phyloP scores from a whole-genome alignment of 2,113 vertebrate species.

The Theristicus caerulescens region DNA sequence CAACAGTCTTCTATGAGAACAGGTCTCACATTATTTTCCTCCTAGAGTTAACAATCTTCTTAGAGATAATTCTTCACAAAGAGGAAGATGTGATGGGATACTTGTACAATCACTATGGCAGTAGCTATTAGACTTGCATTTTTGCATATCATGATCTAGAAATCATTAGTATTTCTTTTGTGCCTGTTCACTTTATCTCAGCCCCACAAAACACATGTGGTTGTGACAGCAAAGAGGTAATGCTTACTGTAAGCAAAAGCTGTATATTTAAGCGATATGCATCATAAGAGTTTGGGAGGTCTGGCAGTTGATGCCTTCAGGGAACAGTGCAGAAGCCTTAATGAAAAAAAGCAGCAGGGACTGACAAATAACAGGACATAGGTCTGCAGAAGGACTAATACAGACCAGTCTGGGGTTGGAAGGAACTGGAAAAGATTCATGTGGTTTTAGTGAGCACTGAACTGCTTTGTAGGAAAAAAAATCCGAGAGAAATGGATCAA shows the following conservation, averaged over 20 bases:
- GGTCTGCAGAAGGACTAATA: not conserved
- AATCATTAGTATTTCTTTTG: not conserved
- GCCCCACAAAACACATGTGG: not conserved
- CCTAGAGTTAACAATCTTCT: not conserved
- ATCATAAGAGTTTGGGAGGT: not conserved
- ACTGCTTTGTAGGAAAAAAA: not conserved
- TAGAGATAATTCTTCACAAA: not conserved
- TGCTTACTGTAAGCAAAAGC: not conserved
- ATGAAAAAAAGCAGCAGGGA: not conserved
- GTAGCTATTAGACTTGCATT: not conserved
- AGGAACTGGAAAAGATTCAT: not conserved
- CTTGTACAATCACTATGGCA: not conserved
- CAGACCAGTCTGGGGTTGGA: not conserved
- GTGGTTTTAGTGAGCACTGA: not conserved
- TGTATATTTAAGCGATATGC: not conserved
- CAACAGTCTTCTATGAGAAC: not conserved
- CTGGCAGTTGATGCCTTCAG: not conserved
- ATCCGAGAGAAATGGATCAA: not conserved
- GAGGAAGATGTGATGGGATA: not conserved
- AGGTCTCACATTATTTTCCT: not conserved
- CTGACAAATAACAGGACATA: not conserved
- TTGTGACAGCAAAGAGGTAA: not conserved
- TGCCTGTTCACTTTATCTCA: not conserved
- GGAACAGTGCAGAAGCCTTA: not conserved
- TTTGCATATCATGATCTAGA: not conserved